phyloP scores from a whole-genome alignment of 2,888 invertebrate genomes.

The Mongoloraphidia duomilia region DNA sequence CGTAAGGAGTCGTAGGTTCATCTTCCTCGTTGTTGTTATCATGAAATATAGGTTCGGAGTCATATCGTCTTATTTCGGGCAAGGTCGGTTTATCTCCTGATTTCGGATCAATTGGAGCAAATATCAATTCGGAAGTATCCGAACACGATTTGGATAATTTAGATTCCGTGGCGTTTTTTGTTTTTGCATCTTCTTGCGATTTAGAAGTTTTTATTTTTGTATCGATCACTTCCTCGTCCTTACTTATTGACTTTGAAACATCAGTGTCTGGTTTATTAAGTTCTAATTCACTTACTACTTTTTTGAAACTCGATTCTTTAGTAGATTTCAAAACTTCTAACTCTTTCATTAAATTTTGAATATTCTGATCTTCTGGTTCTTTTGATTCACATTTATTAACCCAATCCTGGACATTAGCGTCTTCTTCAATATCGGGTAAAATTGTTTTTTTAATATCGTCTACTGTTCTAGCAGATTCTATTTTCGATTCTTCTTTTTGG shows the following conservation, averaged over 20 bases:
- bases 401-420: too few relatives aligned
- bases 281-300: too few relatives aligned
- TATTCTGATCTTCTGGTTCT: too few relatives aligned
- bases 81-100: too few relatives aligned
- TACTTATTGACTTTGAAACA: not conserved
- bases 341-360: too few relatives aligned
- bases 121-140: too few relatives aligned
- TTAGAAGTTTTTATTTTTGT: not conserved
- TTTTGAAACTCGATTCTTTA: too few relatives aligned
- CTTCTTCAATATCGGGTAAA: not conserved
- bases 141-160: too few relatives aligned
- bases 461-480: not conserved
- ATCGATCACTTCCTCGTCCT: not conserved
- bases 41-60: not conserved
- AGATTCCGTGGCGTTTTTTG: not conserved
- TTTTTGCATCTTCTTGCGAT: not conserved
- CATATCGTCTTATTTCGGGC: not conserved
- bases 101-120: too few relatives aligned
- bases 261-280: too few relatives aligned
- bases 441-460: not conserved
- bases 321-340: too few relatives aligned
- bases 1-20: slow-evolving; percentile 18
- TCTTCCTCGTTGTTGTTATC: slow-evolving; percentile 7
- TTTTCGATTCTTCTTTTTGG: not conserved
- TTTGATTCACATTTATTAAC: too few relatives aligned